Evolutionary conservation across 2,888 invertebrate genomes (phyloP), one percentile per base, ranked within the genome.

Genomic region (Temnothorax ravouxi): DNA sequence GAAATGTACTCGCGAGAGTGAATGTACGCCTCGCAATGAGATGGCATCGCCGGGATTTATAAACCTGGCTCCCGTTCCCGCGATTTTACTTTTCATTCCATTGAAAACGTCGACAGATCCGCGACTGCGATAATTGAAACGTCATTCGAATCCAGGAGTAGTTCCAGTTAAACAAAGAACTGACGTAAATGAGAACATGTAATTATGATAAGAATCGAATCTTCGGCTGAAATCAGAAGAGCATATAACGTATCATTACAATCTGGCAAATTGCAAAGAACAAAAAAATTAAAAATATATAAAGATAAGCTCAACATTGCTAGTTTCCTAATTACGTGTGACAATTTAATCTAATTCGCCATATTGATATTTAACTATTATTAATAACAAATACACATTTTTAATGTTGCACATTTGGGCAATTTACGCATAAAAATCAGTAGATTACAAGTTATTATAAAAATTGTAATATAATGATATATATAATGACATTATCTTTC

Each of bases 41-140:
- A 80, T 72, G 47, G 72, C 72, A 67, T 67, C 25, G 54, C 47
- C 34, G 21, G 47, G 72, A 80, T 80, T 72, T 80, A 72, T 72
- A 59, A 80, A 80, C 38, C 38, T 21, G 44, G 44, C 34, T 47
- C n/a, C 11, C 47, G 34, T 8, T 6, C 38, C 13, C 21, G 59
- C 18, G 47, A 71, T 59, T 80, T 71, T 71, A 71, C 71, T 59
- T 80, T 61, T 80, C 38, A 59, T 34, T 47, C 9, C 25, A 47
- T 47, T 47, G 59, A 67, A 41, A 67, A 59, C 59, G 44, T 44
- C 18, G 47, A 9, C 52, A 29, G 5, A 29, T 21, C 15, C 18
- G 34, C 34, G 54, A 71, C 2, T 67, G 67, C 44, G 29, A 47
- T 80, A 80, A 80, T 80, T 59, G 72, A 71, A 80, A 71, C 8